Evolutionary conservation across 2,888 invertebrate species (phyloP).

Genomic region (Itoplectis maculator): DNA sequence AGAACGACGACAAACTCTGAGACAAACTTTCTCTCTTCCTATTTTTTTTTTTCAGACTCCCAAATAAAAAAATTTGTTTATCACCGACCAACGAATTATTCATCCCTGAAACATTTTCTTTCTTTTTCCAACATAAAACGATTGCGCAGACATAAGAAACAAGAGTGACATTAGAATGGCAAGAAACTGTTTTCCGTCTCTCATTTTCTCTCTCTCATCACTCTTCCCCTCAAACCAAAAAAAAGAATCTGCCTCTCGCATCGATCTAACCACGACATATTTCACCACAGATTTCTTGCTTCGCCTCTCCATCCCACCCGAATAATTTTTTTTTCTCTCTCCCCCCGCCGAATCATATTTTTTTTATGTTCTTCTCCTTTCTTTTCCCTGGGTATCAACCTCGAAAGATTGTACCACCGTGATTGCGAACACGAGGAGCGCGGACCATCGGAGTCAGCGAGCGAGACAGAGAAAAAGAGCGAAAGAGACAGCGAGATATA

Average conservation of each 20-base stretch:
- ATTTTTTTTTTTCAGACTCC: too few species aligned
- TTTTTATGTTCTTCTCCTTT: background rate
- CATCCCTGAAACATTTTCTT: background rate
- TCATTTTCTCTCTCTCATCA: too few species aligned
- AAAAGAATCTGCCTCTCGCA: constrained; percentile 13
- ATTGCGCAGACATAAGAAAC: too few species aligned
- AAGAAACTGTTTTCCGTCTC: too few species aligned
- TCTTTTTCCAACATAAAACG: background rate
- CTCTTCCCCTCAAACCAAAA: background rate
- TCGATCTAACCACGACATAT: constrained; percentile 35
- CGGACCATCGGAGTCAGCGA: too few species aligned
- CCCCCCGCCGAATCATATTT: too few species aligned
- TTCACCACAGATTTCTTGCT: constrained; percentile 26
- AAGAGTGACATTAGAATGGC: too few species aligned
- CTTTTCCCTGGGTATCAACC: constrained; percentile 3
- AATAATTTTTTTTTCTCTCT: constrained; percentile 9
- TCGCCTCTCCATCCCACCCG: constrained; percentile 1
- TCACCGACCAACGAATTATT: too few species aligned
- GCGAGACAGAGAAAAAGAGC: too few species aligned
- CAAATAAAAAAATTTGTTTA: too few species aligned
- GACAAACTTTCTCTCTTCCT: too few species aligned
- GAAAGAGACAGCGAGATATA: too few species aligned
- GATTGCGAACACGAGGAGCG: constrained; percentile 43
- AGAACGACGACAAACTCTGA: background rate
- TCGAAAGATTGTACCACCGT: constrained; percentile 51